These are phyloP conservation scores for Lampris incognitus DNA, from an alignment of 2,113 vertebrate species.

Conservation along the genomic window DNA sequence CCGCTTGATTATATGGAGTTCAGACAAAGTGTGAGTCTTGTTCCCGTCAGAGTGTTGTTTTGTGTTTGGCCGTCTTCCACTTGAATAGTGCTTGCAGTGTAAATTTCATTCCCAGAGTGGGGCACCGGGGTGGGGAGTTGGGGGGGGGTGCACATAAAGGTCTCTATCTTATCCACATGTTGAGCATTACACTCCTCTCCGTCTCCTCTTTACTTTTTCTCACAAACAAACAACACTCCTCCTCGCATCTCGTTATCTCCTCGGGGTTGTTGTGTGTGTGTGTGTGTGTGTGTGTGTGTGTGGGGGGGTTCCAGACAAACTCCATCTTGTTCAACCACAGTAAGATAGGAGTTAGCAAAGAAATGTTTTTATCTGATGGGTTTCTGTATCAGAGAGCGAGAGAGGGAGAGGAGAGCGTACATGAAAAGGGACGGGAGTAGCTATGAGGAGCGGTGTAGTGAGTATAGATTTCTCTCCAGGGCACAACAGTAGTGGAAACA, in stretches of 20 bases:
- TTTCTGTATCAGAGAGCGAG: slow-evolving; percentile 29
- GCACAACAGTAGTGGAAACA: neutral
- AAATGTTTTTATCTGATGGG: slow-evolving; percentile 50
- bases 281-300: too few species aligned
- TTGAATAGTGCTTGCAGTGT: slow-evolving; percentile 1
- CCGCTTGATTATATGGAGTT: slow-evolving; percentile 19
- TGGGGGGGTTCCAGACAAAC: slow-evolving; percentile 60
- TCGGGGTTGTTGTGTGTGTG: slow-evolving; percentile 56
- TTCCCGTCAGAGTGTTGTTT: slow-evolving; percentile 4
- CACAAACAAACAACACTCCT: slow-evolving; percentile 43
- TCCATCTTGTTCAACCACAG: slow-evolving; percentile 56
- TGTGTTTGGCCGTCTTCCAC: slow-evolving; percentile 29
- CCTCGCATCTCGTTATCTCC: slow-evolving; percentile 47
- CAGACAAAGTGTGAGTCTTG: neutral
- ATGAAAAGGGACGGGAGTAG: neutral
- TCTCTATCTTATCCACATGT: slow-evolving; percentile 49
- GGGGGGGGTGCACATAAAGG: slow-evolving; percentile 34
- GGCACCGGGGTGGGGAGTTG: neutral
- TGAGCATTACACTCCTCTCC: slow-evolving; percentile 35
- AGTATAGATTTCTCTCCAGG: neutral
- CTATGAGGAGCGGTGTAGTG: neutral
- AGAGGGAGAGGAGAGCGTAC: slow-evolving; percentile 1
- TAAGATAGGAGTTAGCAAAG: slow-evolving; percentile 62
- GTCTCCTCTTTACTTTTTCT: slow-evolving; percentile 31
- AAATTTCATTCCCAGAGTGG: slow-evolving; percentile 26